Conservation (phyloP, 2,797 vertebrate genomes). For the Odontamblyopus rebecca region DNA sequence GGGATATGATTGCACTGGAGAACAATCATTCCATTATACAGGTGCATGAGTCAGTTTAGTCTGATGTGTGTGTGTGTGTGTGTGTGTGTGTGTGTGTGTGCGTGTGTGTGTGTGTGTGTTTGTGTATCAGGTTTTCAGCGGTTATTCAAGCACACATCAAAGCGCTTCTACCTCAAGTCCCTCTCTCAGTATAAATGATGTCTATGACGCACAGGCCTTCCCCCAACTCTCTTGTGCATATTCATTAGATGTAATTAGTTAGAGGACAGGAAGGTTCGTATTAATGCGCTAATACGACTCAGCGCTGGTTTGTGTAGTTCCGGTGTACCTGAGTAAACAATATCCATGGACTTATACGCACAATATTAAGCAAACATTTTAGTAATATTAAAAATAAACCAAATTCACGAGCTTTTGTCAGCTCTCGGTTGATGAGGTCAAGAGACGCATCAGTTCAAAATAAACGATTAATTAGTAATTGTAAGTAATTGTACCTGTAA, state of each 20-base stretch:
- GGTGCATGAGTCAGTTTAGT: slow-evolving; percentile 28
- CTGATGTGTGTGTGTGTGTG: background rate
- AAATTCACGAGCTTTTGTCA: background rate
- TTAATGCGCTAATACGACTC: slow-evolving; percentile 28
- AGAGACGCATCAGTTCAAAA: too few species aligned
- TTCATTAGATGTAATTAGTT: slow-evolving; percentile 46
- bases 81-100: background rate
- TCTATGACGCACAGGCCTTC: slow-evolving; percentile 61
- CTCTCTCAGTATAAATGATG: slow-evolving; percentile 30
- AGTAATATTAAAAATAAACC: too few species aligned
- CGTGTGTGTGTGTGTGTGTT: slow-evolving; percentile 8
- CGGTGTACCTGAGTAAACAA: slow-evolving; percentile 17
- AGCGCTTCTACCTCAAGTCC: slow-evolving; percentile 31
- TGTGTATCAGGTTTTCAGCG: slow-evolving; percentile 18
- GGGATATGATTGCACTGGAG: slow-evolving; percentile 7
- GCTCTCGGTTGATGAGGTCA: background rate
- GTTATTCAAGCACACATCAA: slow-evolving; percentile 34
- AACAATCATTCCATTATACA: slow-evolving; percentile 1
- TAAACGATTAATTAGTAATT: too few species aligned
- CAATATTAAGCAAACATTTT: background rate
- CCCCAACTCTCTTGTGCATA: slow-evolving; percentile 43
- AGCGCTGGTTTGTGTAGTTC: slow-evolving; percentile 15
- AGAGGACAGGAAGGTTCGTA: slow-evolving; percentile 26
- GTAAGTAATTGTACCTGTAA: too few species aligned
- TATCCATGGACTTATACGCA: background rate